A percentile compares a stretch with the other conserved stretches of the same genome.
Conservation (phyloP, 1,140 invertebrate species). For the Saccostrea echinata region DNA sequence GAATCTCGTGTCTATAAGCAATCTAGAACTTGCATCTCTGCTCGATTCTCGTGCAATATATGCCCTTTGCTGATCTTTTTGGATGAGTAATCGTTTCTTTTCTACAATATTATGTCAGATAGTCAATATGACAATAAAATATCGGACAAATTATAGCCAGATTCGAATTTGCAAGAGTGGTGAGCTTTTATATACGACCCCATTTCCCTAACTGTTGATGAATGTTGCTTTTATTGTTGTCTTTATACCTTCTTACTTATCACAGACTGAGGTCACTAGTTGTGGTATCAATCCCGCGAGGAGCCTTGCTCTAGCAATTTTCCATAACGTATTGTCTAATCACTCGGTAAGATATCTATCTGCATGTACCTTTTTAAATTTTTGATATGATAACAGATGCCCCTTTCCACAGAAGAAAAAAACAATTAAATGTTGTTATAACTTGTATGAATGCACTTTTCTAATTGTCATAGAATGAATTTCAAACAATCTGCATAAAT, state of each 20-base stretch:
- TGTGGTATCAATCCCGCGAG: constrained; percentile 70
- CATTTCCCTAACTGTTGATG: not conserved
- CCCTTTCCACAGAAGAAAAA: too few species aligned
- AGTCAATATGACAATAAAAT: constrained; percentile 12
- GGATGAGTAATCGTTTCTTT: not conserved
- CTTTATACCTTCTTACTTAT: constrained; percentile 6
- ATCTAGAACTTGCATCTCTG: not conserved
- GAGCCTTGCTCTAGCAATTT: constrained; percentile 73
- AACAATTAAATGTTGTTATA: too few species aligned
- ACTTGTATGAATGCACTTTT: too few species aligned
- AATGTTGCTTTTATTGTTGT: not conserved
- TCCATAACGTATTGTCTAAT: constrained; percentile 86
- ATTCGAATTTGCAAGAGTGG: not conserved
- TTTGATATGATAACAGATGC: too few species aligned
- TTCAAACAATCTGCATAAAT: too few species aligned
- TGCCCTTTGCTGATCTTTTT: constrained; percentile 12
- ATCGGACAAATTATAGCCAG: not conserved
- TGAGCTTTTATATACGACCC: not conserved
- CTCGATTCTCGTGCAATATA: not conserved
- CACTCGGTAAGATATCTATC: constrained; percentile 84
- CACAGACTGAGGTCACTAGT: constrained; percentile 66
- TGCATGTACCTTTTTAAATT: too few species aligned
- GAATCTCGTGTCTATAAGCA: not conserved
- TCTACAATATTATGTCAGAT: not conserved
- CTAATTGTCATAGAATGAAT: too few species aligned